Evolutionary conservation across 2,797 vertebrate species (phyloP).

Genomic region (Myotis daubentonii): DNA sequence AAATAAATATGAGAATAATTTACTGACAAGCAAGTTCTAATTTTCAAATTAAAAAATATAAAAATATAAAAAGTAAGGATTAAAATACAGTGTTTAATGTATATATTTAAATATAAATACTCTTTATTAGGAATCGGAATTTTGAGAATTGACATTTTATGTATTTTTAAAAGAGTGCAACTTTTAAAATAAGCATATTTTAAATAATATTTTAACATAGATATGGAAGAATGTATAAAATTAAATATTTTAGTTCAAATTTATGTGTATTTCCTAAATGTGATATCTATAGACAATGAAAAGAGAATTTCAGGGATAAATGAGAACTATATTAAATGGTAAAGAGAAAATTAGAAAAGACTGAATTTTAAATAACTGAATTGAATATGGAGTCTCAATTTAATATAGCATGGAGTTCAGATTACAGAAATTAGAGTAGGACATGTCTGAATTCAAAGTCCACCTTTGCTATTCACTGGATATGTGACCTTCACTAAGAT

Average conservation of each 20-base stretch:
- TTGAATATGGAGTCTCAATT: neutral
- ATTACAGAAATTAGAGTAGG: neutral
- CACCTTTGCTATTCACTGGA: neutral
- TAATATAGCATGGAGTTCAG: neutral
- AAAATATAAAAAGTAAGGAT: slow-evolving; percentile 6
- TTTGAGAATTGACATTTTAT: slow-evolving; percentile 1
- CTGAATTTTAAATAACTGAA: neutral
- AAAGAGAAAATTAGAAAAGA: slow-evolving; percentile 25
- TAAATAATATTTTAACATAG: neutral
- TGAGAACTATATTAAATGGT: neutral
- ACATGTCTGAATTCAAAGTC: neutral
- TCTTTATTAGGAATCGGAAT: neutral
- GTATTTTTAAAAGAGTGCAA: neutral
- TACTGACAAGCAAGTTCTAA: neutral
- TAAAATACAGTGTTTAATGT: neutral
- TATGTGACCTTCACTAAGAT: neutral
- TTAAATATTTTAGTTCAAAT: neutral
- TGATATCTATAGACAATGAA: neutral
- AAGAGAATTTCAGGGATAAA: neutral
- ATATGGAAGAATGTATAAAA: neutral
- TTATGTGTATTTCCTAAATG: neutral
- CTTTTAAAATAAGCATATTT: slow-evolving; percentile 29
- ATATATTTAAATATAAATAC: neutral
- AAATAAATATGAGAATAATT: slow-evolving; percentile 51
- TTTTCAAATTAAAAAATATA: slow-evolving; percentile 9